phyloP scores from a whole-genome alignment of 2,113 vertebrate genomes.

The Corythoichthys intestinalis region DNA sequence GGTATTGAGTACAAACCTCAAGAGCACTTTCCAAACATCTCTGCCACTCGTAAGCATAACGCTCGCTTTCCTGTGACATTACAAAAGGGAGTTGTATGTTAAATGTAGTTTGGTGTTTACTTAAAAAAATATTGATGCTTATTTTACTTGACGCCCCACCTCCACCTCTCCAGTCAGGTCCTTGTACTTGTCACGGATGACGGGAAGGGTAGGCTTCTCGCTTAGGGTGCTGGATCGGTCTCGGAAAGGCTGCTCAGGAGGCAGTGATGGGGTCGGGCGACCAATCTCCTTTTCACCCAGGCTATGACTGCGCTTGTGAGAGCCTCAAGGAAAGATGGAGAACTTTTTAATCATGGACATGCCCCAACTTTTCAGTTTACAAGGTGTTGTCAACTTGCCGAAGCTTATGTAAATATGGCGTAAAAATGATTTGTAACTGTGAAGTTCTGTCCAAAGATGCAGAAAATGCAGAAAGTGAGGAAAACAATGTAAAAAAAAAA shows the following conservation, averaged over 20 bases:
- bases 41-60: constrained; percentile 96
- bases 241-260: constrained; percentile 84
- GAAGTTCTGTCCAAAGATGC: too few species aligned
- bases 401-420: too few species aligned
- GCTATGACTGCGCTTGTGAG: constrained; percentile 95
- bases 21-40: constrained; percentile 90
- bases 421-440: too few species aligned
- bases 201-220: constrained; percentile 87
- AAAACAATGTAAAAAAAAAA: too few species aligned
- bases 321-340: constrained; percentile 68
- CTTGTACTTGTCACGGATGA: constrained; percentile 98
- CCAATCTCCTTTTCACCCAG: constrained; percentile 92
- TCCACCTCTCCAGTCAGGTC: constrained; percentile 97
- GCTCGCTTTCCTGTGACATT: constrained; percentile 86
- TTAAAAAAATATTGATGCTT: background rate
- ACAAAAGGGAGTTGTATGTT: background rate
- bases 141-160: constrained; percentile 67
- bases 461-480: too few species aligned
- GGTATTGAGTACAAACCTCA: constrained; percentile 74
- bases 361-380: too few species aligned
- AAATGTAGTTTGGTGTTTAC: too few species aligned
- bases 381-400: too few species aligned
- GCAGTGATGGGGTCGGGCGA: constrained; percentile 77
- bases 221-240: constrained; percentile 91
- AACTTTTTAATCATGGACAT: background rate